A percentile compares a stretch with the other conserved stretches of the same genome.
Conservation (phyloP, 2,888 invertebrate species). For the Lycaena phlaeas region DNA sequence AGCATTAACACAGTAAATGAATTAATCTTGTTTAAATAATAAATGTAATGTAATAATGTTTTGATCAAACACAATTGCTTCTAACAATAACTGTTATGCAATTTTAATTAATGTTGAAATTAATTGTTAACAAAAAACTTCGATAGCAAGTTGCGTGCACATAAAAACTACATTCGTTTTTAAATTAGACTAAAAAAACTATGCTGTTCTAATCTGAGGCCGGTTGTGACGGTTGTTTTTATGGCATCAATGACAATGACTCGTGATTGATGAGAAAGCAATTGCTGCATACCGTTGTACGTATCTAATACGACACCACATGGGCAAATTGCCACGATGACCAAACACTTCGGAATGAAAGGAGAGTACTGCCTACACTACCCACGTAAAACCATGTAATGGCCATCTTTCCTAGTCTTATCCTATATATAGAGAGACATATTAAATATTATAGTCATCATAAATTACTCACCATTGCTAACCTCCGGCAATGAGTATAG, state of each 20-base stretch:
- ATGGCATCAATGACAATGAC: conserved; percentile 55
- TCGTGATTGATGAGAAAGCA: conserved; percentile 63
- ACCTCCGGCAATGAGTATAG: conserved; percentile 47
- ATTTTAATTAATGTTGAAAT: not conserved
- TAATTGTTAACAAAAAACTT: no score
- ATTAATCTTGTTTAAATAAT: no score
- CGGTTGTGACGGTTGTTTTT: conserved; percentile 27
- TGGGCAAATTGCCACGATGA: conserved; percentile 35
- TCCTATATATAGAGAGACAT: no score
- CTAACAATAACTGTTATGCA: no score
- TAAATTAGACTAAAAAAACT: not conserved
- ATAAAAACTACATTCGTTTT: conserved; percentile 1
- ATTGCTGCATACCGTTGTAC: conserved; percentile 61
- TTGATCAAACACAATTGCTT: no score
- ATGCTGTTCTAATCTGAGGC: not conserved
- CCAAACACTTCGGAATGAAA: conserved; percentile 7
- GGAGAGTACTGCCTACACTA: no score
- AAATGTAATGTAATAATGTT: not conserved
- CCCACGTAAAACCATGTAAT: no score
- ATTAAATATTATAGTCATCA: no score
- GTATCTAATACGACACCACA: conserved; percentile 60
- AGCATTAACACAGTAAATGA: no score
- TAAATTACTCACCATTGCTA: conserved; percentile 50
- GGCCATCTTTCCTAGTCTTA: no score
- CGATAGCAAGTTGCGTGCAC: no score